Evolutionary conservation across 2,888 invertebrate species (phyloP).

Genomic region (Congeria kusceri): DNA sequence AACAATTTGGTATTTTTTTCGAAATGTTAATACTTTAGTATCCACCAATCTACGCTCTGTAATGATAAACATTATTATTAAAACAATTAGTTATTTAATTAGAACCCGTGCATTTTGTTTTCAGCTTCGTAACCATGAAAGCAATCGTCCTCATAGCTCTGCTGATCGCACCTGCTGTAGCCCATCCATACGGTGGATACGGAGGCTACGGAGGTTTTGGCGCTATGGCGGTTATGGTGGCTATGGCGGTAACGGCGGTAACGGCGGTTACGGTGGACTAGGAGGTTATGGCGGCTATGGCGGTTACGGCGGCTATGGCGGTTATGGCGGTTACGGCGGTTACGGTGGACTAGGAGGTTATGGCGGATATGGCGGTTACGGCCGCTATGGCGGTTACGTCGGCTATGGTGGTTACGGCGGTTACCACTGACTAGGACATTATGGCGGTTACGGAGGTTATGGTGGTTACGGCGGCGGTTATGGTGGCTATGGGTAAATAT

Average conservation of each 20-base stretch:
- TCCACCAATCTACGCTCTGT: no score
- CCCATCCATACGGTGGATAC: not conserved
- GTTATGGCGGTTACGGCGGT: not conserved
- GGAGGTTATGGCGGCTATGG: conserved; percentile 1
- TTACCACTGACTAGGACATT: not conserved
- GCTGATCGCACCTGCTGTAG: no score
- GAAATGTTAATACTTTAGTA: no score
- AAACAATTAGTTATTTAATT: no score
- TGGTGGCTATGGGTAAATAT: not conserved
- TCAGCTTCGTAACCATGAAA: no score
- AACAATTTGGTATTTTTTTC: no score
- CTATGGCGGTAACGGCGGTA: not conserved
- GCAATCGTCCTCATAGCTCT: no score
- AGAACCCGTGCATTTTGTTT: no score
- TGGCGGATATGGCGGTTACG: no score
- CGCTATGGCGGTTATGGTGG: not conserved
- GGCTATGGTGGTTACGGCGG: not conserved
- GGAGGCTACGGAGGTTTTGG: not conserved
- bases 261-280: conserved; percentile 9
- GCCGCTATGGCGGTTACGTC: not conserved
- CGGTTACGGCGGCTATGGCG: not conserved
- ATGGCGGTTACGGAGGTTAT: not conserved
- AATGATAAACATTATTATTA: no score
- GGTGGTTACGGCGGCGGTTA: not conserved
- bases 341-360: not conserved